phyloP scores from a whole-genome alignment of 1,140 invertebrate genomes.

The Drosophila neocordata region DNA sequence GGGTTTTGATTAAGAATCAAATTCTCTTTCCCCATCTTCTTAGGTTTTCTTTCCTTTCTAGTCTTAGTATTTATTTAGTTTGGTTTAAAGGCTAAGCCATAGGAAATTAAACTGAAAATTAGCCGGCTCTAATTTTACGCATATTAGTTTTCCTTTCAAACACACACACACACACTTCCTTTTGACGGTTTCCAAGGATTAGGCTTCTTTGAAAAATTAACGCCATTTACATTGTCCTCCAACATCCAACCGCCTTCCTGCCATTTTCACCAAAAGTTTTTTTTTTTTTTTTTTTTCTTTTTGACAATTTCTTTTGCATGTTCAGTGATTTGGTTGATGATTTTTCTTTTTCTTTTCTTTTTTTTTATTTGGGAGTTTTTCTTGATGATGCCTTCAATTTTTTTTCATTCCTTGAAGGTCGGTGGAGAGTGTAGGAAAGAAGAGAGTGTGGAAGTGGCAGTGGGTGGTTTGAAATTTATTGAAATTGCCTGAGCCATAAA shows the following conservation, averaged over 20 bases:
- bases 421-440: not conserved
- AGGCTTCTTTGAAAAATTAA: constrained; percentile 57
- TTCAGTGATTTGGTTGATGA: constrained; percentile 63
- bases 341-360: constrained; percentile 46
- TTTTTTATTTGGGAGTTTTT: constrained; percentile 15
- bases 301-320: constrained; percentile 11
- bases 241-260: constrained; percentile 4
- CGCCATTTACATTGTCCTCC: constrained; percentile 54
- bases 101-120: constrained; percentile 53
- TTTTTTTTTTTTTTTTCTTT: not conserved
- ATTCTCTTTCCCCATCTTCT: constrained; percentile 21
- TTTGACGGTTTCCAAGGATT: constrained; percentile 46
- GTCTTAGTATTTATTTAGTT: constrained; percentile 17
- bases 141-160: constrained; percentile 47
- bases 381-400: constrained; percentile 32
- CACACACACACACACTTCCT: not conserved
- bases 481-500: constrained; percentile 55
- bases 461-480: constrained; percentile 55
- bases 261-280: not conserved
- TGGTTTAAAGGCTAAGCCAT: constrained; percentile 46
- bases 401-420: constrained; percentile 10
- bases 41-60: not conserved
- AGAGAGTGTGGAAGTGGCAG: not conserved
- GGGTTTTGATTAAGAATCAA: constrained; percentile 54
- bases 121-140: constrained; percentile 60